A percentile compares a stretch with the other conserved stretches of the same genome.
Conservation (phyloP, 2,797 vertebrate genomes). For the Kryptopterus vitreolus region DNA sequence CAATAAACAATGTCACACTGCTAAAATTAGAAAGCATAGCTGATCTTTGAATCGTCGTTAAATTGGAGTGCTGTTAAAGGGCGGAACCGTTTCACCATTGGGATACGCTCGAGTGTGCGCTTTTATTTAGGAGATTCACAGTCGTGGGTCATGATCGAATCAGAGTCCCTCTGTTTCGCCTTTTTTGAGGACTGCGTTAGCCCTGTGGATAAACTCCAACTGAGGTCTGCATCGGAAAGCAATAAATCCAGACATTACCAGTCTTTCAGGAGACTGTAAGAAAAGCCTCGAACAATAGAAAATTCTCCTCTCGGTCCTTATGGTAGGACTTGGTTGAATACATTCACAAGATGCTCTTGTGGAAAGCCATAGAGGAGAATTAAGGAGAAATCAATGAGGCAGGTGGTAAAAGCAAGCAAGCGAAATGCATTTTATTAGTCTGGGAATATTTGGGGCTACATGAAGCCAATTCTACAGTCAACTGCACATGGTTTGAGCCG, state of each 20-base stretch:
- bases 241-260: background rate
- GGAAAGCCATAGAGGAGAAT: background rate
- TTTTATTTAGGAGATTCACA: background rate
- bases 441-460: background rate
- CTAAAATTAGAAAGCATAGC: background rate
- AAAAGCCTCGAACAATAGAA: background rate
- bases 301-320: background rate
- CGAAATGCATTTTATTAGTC: background rate
- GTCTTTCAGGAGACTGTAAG: background rate
- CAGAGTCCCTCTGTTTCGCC: background rate
- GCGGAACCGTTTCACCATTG: background rate
- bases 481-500: background rate
- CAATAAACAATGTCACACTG: background rate
- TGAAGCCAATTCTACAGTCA: slow-evolving; percentile 1
- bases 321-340: background rate
- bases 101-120: background rate
- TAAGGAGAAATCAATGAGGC: background rate
- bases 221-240: background rate
- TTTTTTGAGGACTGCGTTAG: background rate
- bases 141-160: background rate
- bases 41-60: background rate
- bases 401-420: background rate
- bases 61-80: background rate
- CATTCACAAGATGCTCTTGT: background rate
- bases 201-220: background rate